Evolutionary conservation across 2,888 invertebrate species (phyloP), one percentile per base, ranked within the genome.

Genomic region (Idaea biselata): DNA sequence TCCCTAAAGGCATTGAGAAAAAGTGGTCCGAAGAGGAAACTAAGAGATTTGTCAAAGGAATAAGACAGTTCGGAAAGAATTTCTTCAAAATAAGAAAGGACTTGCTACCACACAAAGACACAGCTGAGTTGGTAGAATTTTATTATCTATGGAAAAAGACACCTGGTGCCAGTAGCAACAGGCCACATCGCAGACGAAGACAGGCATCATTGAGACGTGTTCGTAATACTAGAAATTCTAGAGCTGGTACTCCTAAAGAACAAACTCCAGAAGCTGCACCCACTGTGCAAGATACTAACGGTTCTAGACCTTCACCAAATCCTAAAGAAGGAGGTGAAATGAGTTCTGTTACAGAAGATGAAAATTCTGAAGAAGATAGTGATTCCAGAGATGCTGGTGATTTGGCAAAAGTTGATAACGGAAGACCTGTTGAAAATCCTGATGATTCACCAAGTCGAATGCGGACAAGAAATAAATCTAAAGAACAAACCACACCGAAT

Each of bases 101-200:
- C 90, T 93, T 99, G 74, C 93, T 99, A 75, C 98, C 99, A 63
- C 98, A 99, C 86, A 98, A 99, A 94, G 98, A 99, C 83, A 99
- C 99, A 79, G 96, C 98, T 63, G 99, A 99, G 86, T 93, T 99
- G 81, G 99, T 99, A 62, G 99, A 99, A 88, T 99, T 98, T 93
- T 99, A 99, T 92, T 99, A 99, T 93, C 94, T 99, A 82, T 99
- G 99, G 99, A 99, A 99, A 93, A 99, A 99, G 93, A 99, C 99
- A 55, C 98, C 99, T 18, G 98, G 98, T 78, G 99, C 99, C 68
- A 97, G 98, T 87, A 98, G 97, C 85, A 98, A 98, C 88, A 95
- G 99, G 74, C 99, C 99, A 31, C 98, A 99, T 83, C 94, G 99
- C 72, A 94, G 99, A 82, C 94, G 98, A 70, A 94, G 98, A 61